Evolutionary conservation across 2,888 invertebrate species (phyloP), one percentile per base, ranked within the genome.

Genomic region (Trichogramma evanescens): DNA sequence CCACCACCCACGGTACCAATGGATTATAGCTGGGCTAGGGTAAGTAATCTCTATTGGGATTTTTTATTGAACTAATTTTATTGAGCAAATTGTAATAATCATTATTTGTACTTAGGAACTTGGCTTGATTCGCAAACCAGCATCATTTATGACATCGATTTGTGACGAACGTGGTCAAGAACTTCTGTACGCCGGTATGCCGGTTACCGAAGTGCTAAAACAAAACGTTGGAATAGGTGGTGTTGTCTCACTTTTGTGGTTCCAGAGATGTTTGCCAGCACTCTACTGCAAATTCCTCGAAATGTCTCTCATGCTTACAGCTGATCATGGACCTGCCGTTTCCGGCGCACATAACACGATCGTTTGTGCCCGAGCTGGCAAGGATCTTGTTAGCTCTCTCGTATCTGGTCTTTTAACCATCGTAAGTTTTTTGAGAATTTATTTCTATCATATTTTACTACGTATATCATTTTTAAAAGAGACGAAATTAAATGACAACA

Each of bases 1-100:
- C 95, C 97, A 7, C 99, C 99, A 44, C 99, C 99, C 3, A 97
- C 98, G 13, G 97, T 99, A n/a, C 98, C 98, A 6, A 98, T 99
- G 98, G 98, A 99, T 79, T 99, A 94, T 79, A 93, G 90, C 65
- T 99, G 98, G 98, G 98, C 98, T 0, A 86, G 93, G 78, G 86
- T 85, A 64, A 77, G 81, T 77, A 42, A 49, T 9, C 9, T 8
- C 26, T 26, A 26, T 26, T 26, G 26, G 26, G 26, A 2, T 43
- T 58, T 57, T 13, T 50, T 58, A 41, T 55, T 41, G 5, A 39
- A 42, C n/a, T 3, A 26, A 40, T 41, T 49, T 56, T 43, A 9
- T n/a, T 10, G 7, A 38, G 10, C 42, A 5, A 43, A 8, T 45
- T 6, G 5, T 5, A 38, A 13, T 52, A 40, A 51, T 51, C 9